Conservation (phyloP, 2,888 invertebrate genomes). For the Andrena minutula region DNA sequence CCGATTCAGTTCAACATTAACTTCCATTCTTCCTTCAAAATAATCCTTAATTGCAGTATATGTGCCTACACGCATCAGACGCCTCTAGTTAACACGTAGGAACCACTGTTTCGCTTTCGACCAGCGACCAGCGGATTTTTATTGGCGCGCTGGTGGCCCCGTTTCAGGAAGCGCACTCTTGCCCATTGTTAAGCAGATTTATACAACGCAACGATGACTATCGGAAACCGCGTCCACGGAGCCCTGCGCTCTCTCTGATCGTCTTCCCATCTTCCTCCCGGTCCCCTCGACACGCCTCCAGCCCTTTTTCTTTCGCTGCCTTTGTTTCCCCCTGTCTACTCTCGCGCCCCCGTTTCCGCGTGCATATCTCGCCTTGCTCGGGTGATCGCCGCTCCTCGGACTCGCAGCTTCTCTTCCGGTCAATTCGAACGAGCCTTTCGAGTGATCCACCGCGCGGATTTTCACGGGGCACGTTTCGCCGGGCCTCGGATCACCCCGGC, state of each 20-base stretch:
- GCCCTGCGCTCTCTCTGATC: constrained; percentile 52
- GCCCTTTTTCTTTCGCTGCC: constrained; percentile 23
- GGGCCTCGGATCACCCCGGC: constrained; percentile 38
- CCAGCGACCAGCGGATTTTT: constrained; percentile 69
- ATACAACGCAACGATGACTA: constrained; percentile 75
- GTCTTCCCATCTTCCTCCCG: constrained; percentile 36
- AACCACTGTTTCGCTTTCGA: constrained; percentile 60
- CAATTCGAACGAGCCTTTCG: constrained; percentile 54
- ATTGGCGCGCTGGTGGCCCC: constrained; percentile 57
- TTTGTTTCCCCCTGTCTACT: constrained; percentile 44
- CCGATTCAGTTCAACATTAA: no score
- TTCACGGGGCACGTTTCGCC: constrained; percentile 19
- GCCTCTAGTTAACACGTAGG: constrained; percentile 45
- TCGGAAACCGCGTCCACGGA: constrained; percentile 69
- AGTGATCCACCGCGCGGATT: constrained; percentile 48
- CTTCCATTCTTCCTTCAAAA: no score
- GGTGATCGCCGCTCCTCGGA: constrained; percentile 5
- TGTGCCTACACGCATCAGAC: neutral
- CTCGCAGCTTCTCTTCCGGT: constrained; percentile 36
- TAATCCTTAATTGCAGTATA: no score
- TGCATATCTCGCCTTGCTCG: constrained; percentile 35
- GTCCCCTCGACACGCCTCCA: neutral
- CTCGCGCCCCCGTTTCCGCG: neutral
- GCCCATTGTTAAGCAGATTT: constrained; percentile 76
- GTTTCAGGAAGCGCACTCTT: constrained; percentile 59